Base-by-base conservation (phyloP, 2,888 invertebrate genomes). In the Eretmocerus hayati region DNA sequence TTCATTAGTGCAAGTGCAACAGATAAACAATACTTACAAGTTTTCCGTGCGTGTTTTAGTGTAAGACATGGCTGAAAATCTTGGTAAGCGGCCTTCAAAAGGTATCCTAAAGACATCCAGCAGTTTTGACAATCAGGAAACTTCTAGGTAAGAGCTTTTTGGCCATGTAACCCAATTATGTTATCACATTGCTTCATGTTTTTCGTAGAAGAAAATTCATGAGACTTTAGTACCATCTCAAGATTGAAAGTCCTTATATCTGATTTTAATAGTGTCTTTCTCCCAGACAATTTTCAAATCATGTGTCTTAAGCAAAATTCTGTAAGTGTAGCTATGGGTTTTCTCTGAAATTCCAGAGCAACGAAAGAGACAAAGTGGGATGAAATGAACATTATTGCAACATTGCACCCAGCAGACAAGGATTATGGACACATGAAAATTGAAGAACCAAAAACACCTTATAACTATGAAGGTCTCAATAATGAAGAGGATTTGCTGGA, bases 351-450 rank as follows among this genome's bases (percentile, higher is more conserved):
- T 39, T 42, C 3, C 48, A 68, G 71, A 54, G 66, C 70, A 9
- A 65, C 59, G 18, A 80, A 80, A 62, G 78, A 80, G 60, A 80
- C 91, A 66, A 88, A 92, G 78, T 94, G 91, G 77, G 99, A 99
- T 74, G 99, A 99, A 77, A 90, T 95, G 84, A 99, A 99, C 75
- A 97, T 99, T 58, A 80, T 97, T 62, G 95, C 94, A 58, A 99
- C 99, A 1, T 84, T 94, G 65, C 99, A 99, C 77, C 99, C 99
- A 35, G 80, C 89, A 19, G 93, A 93, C 71, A 99, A 99, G 75
- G 97, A 97, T 74, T 99, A 99, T 74, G 99, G 99, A 8, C 94
- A 94, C 67, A 97, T 97, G 95, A 99, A 97, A 75, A 85, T 89
- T 56, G 90, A 93, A 63, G 99, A 99, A 74, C 97, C 99, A 2